Conservation (phyloP, 2,797 vertebrate genomes). For the Lacerta bilineata region DNA sequence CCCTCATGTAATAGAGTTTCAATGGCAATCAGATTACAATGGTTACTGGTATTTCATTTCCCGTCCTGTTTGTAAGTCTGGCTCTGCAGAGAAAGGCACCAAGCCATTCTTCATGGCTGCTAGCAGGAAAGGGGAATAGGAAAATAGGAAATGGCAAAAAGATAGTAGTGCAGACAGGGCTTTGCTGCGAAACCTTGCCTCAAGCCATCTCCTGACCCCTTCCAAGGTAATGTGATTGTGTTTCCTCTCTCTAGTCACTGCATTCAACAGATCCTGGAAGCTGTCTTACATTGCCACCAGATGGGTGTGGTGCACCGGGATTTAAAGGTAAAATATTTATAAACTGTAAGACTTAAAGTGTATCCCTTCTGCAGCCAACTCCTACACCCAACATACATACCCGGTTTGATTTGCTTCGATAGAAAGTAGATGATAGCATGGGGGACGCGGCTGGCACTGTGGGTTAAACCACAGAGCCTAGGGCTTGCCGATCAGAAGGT, state of each 20-base stretch:
- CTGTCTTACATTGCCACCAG: conserved; percentile 97
- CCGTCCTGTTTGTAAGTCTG: rapidly evolving
- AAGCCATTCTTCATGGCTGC: conserved; percentile 14
- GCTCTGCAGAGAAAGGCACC: rapidly evolving
- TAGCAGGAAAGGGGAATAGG: neutral
- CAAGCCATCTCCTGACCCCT: neutral
- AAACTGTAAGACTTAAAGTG: neutral
- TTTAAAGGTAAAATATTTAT: conserved; percentile 87
- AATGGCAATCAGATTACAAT: neutral
- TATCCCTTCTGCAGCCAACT: neutral
- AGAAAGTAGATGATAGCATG: neutral
- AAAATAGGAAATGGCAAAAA: neutral
- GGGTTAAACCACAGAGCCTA: too few species aligned
- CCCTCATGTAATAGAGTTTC: conserved; percentile 1
- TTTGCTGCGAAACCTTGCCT: neutral
- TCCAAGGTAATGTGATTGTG: neutral
- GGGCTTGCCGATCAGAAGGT: too few species aligned
- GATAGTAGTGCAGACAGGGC: neutral
- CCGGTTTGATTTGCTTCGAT: neutral
- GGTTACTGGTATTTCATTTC: neutral
- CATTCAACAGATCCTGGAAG: conserved; percentile 98
- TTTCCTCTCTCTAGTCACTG: conserved; percentile 85
- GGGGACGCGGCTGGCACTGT: too few species aligned
- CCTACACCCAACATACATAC: neutral
- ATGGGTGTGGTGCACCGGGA: conserved; percentile 98